Evolutionary conservation across 1,140 invertebrate species (phyloP).

Genomic region (Radopholus similis): DNA sequence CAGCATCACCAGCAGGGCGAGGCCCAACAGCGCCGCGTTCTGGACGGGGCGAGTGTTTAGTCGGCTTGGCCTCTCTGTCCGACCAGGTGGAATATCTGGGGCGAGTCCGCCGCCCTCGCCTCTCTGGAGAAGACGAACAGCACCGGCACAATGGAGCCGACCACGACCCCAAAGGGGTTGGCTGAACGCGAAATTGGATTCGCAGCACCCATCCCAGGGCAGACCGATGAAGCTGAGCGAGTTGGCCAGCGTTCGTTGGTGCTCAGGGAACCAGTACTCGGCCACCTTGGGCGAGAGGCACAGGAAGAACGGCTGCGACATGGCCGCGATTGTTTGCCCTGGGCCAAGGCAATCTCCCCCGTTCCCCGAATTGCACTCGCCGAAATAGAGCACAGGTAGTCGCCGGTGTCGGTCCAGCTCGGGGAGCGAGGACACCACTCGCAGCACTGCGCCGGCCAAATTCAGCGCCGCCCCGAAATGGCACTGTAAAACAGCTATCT

Average conservation of each 20-base stretch:
- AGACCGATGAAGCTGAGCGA: slow-evolving; percentile 48
- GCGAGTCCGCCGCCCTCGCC: neutral
- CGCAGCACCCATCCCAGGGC: neutral
- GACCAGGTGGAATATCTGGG: slow-evolving; percentile 42
- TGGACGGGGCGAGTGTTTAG: slow-evolving; percentile 23
- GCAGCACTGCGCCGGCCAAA: slow-evolving; percentile 46
- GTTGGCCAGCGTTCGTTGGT: slow-evolving; percentile 55
- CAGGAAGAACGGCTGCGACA: slow-evolving; percentile 53
- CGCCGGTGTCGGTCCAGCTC: slow-evolving; percentile 25
- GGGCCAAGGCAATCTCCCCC: neutral
- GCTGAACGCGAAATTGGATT: slow-evolving; percentile 42
- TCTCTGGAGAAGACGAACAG: slow-evolving; percentile 38
- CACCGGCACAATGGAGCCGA: slow-evolving; percentile 52
- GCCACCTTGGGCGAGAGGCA: slow-evolving; percentile 58
- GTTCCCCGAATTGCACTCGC: slow-evolving; percentile 1
- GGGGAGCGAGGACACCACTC: slow-evolving; percentile 52
- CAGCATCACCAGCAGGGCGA: slow-evolving; percentile 40
- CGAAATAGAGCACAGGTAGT: slow-evolving; percentile 45
- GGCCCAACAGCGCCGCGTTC: slow-evolving; percentile 32
- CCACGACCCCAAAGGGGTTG: slow-evolving; percentile 55
- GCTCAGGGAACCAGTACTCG: slow-evolving; percentile 53
- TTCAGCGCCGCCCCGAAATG: slow-evolving; percentile 43
- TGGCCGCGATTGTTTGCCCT: slow-evolving; percentile 50
- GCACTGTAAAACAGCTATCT: slow-evolving; percentile 31
- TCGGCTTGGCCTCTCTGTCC: no score